Base-by-base conservation (phyloP, 2,113 vertebrate species). In the Telmatochromis bifrenatus region DNA sequence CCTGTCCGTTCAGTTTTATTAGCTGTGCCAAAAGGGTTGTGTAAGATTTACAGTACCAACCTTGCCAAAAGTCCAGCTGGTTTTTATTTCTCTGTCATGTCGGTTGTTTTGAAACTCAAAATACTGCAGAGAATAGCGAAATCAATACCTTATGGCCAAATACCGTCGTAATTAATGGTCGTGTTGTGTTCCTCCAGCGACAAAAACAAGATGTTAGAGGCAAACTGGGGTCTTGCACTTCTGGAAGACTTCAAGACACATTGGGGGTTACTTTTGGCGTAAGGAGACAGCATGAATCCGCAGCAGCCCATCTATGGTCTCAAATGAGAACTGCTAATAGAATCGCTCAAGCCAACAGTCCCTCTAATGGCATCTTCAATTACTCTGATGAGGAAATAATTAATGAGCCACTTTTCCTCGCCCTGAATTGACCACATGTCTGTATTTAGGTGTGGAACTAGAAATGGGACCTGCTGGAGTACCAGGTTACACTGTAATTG, bases 41-140 rank as follows among this genome's bases (percentile, higher is more conserved):
- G 79, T 87, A 42, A 45, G 39, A 77, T 83, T 79, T 87, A 56
- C 93, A 88, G 86, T 87, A 88, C 83, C 87, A 94, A 87, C 83
- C 56, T 77, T 85, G 82, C 62, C 17, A 56, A 33, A 75, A 81
- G 28, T 88, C 94, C 95, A 94, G 89, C 89, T 95, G 96, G 89
- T 93, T 95, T 93, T 55, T 88, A 96, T 96, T 95, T 90, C 79
- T 87, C 85, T 93, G 93, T 95, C 93, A 90, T 94, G 58, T 23
- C 51, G 70, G 79, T 82, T 91, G 65, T 79, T 60, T 92, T 91
- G 85, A 62, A 94, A 83, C 33, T 28, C 81, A 55, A 90, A 87
- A 85, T 68, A 53, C 90, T 79, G 79, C 85, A 79, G 51, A 86
- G 62, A 77, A 79, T 23, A 21, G 65, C 2, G 21, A 92, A 94